These are phyloP conservation scores for Neoarius graeffei DNA, from an alignment of 2,113 vertebrate species.

Conservation along the genomic window DNA sequence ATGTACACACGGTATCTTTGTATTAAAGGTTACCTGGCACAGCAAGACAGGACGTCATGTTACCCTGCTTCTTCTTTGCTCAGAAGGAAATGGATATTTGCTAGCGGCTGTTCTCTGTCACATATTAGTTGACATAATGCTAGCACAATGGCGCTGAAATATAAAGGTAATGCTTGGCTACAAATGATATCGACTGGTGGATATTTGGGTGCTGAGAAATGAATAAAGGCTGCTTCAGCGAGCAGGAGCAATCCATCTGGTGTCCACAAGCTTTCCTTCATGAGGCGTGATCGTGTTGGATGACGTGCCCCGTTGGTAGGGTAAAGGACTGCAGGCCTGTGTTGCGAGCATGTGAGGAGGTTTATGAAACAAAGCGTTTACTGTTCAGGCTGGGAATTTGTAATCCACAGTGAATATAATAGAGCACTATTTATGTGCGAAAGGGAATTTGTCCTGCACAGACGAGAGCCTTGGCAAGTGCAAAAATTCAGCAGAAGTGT, in stretches of 20 bases:
- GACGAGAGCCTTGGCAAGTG: not conserved
- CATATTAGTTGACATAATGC: conserved; percentile 20
- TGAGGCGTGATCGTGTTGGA: conserved; percentile 1
- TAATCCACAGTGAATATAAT: conserved; percentile 17
- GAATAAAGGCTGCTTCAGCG: not conserved
- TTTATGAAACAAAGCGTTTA: conserved; percentile 29
- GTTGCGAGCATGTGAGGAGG: not conserved
- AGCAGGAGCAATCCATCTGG: not conserved
- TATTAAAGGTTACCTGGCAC: conserved; percentile 46
- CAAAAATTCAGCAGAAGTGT: not conserved
- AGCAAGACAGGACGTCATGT: conserved; percentile 18
- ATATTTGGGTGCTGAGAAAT: not conserved
- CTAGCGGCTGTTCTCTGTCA: not conserved
- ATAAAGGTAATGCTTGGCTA: not conserved
- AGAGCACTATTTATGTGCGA: conserved; percentile 6
- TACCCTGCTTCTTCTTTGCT: not conserved
- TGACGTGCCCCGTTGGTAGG: not conserved
- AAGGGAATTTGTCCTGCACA: conserved; percentile 19
- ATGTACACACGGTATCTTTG: conserved; percentile 12
- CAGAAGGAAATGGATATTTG: conserved; percentile 31
- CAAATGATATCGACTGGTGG: not conserved
- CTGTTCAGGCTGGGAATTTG: conserved; percentile 33
- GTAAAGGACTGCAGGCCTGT: not conserved
- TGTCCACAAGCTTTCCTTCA: conserved; percentile 12
- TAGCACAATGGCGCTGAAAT: not conserved